Evolutionary conservation across 2,113 vertebrate genomes (phyloP).

Genomic region (Xenopus laevis): DNA sequence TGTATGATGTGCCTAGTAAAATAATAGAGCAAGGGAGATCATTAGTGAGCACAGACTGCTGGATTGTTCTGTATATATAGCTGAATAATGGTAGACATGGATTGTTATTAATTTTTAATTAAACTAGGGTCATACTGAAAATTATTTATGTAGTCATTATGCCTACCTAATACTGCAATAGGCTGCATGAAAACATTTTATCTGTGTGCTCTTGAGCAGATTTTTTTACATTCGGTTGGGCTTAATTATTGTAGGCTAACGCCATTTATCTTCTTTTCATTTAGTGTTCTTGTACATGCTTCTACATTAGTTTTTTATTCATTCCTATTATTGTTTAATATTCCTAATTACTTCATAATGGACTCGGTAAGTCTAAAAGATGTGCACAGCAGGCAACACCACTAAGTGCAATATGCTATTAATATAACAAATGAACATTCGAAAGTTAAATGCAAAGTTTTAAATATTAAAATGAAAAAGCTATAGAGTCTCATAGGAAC

Average conservation of each 20-base stretch:
- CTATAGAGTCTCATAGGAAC: too few species aligned
- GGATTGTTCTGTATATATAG: background rate
- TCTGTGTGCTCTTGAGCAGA: background rate
- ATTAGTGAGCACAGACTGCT: too few species aligned
- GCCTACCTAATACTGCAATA: background rate
- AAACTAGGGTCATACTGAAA: background rate
- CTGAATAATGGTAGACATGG: background rate
- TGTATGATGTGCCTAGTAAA: too few species aligned
- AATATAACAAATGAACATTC: too few species aligned
- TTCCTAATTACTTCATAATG: background rate
- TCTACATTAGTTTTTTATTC: slow-evolving; percentile 6
- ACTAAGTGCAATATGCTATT: too few species aligned
- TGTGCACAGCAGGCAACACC: background rate
- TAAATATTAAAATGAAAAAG: too few species aligned
- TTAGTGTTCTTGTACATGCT: slow-evolving; percentile 11
- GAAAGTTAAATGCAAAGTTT: too few species aligned
- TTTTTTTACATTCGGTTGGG: background rate
- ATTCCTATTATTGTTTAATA: slow-evolving; percentile 7
- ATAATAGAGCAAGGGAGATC: too few species aligned
- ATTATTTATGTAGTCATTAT: background rate
- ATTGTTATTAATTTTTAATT: slow-evolving; percentile 4
- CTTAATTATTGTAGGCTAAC: background rate
- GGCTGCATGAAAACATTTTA: background rate
- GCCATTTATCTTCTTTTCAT: slow-evolving; percentile 14
- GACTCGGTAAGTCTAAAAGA: background rate